phyloP scores from a whole-genome alignment of 1,140 invertebrate genomes.

The Belonocnema kinseyi region DNA sequence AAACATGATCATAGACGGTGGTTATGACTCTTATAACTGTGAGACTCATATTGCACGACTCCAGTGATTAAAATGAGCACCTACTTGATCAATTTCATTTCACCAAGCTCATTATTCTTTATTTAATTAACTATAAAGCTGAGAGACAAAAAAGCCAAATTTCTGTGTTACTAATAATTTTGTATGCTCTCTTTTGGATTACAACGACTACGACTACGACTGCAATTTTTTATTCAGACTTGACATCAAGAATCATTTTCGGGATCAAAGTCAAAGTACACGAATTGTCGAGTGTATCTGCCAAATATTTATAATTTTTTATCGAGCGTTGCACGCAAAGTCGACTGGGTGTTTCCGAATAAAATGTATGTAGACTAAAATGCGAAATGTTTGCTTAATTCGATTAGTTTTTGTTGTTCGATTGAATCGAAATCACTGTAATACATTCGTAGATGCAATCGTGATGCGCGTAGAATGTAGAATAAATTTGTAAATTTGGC shows the following conservation, averaged over 20 bases:
- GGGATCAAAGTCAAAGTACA: slow-evolving; percentile 1
- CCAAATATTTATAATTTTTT: slow-evolving; percentile 30
- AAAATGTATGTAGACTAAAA: slow-evolving; percentile 5
- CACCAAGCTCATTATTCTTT: not conserved
- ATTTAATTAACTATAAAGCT: not conserved
- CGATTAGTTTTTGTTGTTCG: slow-evolving; percentile 8
- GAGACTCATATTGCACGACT: not conserved
- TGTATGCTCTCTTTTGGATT: not conserved
- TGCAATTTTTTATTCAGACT: not conserved
- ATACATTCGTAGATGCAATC: slow-evolving; percentile 8
- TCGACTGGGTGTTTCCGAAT: slow-evolving; percentile 1
- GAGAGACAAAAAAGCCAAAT: slow-evolving; percentile 18
- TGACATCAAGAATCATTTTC: slow-evolving; percentile 22
- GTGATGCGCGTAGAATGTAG: slow-evolving; percentile 5
- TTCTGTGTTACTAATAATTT: slow-evolving; percentile 19
- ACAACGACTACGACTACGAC: not conserved
- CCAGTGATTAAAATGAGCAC: not conserved
- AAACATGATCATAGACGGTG: slow-evolving; percentile 23
- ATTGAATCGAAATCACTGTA: slow-evolving; percentile 16
- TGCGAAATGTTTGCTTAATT: not conserved
- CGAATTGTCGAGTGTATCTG: not conserved
- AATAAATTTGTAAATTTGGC: slow-evolving; percentile 3
- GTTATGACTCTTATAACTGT: slow-evolving; percentile 19
- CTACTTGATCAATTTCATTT: not conserved
- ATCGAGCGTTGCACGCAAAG: slow-evolving; percentile 20